Evolutionary conservation across 2,113 vertebrate species (phyloP).

Genomic region (Microtus pennsylvanicus): DNA sequence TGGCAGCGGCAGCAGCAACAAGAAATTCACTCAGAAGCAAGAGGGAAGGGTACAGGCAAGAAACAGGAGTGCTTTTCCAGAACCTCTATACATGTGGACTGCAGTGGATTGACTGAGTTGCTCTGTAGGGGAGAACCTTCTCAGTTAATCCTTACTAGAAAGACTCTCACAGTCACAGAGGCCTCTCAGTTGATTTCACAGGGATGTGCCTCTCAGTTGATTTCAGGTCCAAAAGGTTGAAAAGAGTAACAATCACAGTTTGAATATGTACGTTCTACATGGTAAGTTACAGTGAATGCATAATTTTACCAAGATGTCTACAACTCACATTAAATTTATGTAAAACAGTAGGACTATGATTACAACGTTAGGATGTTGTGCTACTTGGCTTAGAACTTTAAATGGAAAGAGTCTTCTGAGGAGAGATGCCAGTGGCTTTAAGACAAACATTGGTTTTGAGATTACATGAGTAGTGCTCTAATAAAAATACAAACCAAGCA

Average conservation of each 20-base stretch:
- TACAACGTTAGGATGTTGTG: neutral
- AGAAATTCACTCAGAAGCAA: neutral
- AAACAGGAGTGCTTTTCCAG: too few relatives aligned
- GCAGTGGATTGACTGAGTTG: neutral
- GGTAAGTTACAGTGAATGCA: neutral
- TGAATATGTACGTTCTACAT: neutral
- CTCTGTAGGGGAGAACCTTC: too few relatives aligned
- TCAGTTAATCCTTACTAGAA: neutral
- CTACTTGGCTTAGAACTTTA: neutral
- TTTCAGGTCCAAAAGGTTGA: neutral
- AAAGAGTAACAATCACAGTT: neutral
- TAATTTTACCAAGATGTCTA: neutral
- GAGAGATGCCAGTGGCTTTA: neutral
- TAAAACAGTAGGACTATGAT: neutral
- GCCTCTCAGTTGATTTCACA: neutral
- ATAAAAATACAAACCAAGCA: neutral
- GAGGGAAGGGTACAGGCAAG: neutral
- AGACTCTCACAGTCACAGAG: neutral
- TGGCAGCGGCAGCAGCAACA: neutral
- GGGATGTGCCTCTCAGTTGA: neutral
- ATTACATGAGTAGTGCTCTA: neutral
- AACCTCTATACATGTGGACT: neutral
- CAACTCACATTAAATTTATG: neutral
- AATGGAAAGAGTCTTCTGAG: constrained; percentile 35
- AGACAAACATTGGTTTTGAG: constrained; percentile 10